phyloP scores from a whole-genome alignment of 2,888 invertebrate genomes.

The Drosophila mulleri region DNA sequence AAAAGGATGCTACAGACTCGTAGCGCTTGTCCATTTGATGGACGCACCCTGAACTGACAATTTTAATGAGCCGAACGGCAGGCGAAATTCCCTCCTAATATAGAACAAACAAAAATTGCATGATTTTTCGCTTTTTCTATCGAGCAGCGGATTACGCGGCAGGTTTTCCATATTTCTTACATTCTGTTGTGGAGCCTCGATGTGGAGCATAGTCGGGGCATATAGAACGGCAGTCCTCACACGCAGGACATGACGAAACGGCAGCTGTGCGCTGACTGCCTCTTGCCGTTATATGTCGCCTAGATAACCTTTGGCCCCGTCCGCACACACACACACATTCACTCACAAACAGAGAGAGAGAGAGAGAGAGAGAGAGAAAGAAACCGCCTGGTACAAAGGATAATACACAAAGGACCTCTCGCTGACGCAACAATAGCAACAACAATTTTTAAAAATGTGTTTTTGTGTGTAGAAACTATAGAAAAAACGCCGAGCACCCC shows the following conservation, averaged over 20 bases:
- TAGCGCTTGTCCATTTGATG: slow-evolving; percentile 44
- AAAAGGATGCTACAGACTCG: slow-evolving; percentile 48
- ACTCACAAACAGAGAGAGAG: not conserved
- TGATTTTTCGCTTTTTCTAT: slow-evolving; percentile 46
- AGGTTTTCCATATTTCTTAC: slow-evolving; percentile 27
- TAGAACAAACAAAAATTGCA: slow-evolving; percentile 46
- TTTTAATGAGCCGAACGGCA: slow-evolving; percentile 51
- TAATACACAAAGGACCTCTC: slow-evolving; percentile 72
- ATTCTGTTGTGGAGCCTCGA: not conserved
- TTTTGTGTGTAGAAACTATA: slow-evolving; percentile 73
- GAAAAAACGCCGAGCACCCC: slow-evolving; percentile 63
- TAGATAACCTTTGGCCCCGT: slow-evolving; percentile 81
- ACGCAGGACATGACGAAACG: slow-evolving; percentile 43
- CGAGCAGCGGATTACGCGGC: slow-evolving; percentile 43
- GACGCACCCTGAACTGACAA: slow-evolving; percentile 50
- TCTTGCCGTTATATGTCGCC: slow-evolving; percentile 66
- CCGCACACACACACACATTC: slow-evolving; percentile 48
- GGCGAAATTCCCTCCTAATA: slow-evolving; percentile 33
- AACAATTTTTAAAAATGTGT: slow-evolving; percentile 72
- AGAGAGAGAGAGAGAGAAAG: slow-evolving; percentile 28
- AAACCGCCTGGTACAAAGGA: slow-evolving; percentile 67
- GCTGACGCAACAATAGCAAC: slow-evolving; percentile 79
- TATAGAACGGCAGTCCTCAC: slow-evolving; percentile 42
- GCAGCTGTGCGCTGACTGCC: slow-evolving; percentile 70
- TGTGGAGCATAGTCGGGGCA: slow-evolving; percentile 4